Evolutionary conservation across 2,113 vertebrate species (phyloP).

Genomic region (Zosterops japonicus): DNA sequence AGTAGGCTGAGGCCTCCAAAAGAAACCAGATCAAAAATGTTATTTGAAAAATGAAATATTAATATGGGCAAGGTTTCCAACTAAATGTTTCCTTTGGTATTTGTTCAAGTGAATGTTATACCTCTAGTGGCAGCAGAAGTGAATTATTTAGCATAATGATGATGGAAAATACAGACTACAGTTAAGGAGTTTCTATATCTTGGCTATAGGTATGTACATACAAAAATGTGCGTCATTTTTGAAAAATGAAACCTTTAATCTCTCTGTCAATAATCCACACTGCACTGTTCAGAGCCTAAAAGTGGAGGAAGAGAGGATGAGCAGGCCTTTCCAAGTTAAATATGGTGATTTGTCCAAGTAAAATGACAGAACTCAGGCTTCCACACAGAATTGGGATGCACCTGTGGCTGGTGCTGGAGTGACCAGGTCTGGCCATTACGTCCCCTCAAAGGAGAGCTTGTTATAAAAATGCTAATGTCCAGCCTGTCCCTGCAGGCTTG

Average conservation of each 20-base stretch:
- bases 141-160: slow-evolving; percentile 49
- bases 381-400: fast-evolving
- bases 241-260: slow-evolving; percentile 3
- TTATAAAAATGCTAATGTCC: neutral
- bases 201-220: neutral
- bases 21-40: slow-evolving; percentile 30
- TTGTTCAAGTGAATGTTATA: slow-evolving; percentile 43
- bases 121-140: slow-evolving; percentile 51
- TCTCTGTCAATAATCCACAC: neutral
- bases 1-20: slow-evolving; percentile 28
- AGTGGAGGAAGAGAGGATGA: neutral
- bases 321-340: slow-evolving; percentile 1
- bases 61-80: slow-evolving; percentile 39
- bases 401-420: neutral
- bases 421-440: neutral
- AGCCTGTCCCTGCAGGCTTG: neutral
- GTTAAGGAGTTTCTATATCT: neutral
- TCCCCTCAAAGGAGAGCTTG: neutral
- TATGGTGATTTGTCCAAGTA: neutral
- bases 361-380: neutral
- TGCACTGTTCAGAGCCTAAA: neutral
- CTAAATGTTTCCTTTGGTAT: slow-evolving; percentile 53
- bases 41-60: slow-evolving; percentile 62
- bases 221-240: neutral
- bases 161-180: slow-evolving; percentile 15